phyloP scores from a whole-genome alignment of 2,113 vertebrate genomes.

The Furnarius figulus region DNA sequence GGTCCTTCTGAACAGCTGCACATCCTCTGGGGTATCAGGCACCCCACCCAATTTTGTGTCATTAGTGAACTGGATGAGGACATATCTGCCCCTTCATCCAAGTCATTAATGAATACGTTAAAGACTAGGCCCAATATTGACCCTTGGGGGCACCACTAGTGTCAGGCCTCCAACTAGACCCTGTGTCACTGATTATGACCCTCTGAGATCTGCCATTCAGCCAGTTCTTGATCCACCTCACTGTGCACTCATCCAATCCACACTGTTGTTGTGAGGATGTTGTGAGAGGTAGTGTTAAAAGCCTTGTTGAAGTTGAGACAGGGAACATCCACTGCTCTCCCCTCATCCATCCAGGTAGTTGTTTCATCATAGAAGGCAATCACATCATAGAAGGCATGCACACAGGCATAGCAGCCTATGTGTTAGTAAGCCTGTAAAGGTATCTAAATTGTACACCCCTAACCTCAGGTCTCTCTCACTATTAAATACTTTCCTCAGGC shows the following conservation, averaged over 20 bases:
- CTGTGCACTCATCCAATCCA: background rate
- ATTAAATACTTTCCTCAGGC: background rate
- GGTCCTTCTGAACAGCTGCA: background rate
- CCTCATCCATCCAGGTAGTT: background rate
- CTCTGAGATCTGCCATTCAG: background rate
- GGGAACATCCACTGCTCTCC: background rate
- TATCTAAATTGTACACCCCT: background rate
- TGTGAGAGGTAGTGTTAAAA: background rate
- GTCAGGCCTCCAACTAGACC: background rate
- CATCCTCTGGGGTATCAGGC: background rate
- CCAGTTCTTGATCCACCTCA: background rate
- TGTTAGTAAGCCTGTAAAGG: background rate
- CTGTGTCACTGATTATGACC: accelerated
- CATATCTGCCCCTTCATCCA: background rate
- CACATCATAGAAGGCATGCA: background rate
- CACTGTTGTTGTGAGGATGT: background rate
- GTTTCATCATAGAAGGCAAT: background rate
- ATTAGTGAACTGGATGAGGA: background rate
- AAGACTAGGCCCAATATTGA: background rate
- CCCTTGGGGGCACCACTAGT: background rate
- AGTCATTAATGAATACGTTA: background rate
- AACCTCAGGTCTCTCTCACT: background rate
- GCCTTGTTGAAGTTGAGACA: background rate
- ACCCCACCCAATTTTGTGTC: no score
- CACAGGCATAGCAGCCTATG: background rate